Base-by-base conservation (phyloP, 2,888 invertebrate species). In the Euproctis similis region DNA sequence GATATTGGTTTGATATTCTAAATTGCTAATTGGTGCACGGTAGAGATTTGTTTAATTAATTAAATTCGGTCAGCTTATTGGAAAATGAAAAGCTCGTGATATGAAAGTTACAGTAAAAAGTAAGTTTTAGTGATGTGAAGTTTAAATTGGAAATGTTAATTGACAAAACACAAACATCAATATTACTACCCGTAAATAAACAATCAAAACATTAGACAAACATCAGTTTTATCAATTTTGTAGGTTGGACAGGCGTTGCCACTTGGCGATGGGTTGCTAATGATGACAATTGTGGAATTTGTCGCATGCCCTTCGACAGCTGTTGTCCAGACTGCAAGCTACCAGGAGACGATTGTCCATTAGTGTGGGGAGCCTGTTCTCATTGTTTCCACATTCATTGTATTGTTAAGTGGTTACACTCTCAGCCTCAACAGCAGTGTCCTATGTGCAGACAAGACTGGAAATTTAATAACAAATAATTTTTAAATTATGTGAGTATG, bases 361-460 rank as follows among this genome's bases (percentile, higher is more conserved):
- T 98, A 66, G 98, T 98, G 21, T 98, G 97, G 96, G 98, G 99
- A 36, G 93, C 95, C 63, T 99, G 99, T 76, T 95, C 97, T 5
- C 99, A 99, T 85, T 98, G 98, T 82, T 99, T 99, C 80, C 99
- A 99, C 78, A 97, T 98, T 80, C 99, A 99, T 78, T 99, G 99
- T 84, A 99, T 99, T 61, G 95, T 97, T 70, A 98, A 98, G 89
- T 99, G 99, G 99, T 87, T 98, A 27, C 96, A 98, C 68, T 94
- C 97, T 9, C 94, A 95, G 76, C 92, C 93, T 53, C 92, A 92
- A 76, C 93, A 94, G 64, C 91, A 93, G 85, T 95, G 95, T 58
- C 95, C 95, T 36, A 98, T 99, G 96, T 99, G 99, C 80, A 89
- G 99, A 56, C 98, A 98, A 76, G 97, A 96, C 69, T 99, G 99